Evolutionary conservation across 2,113 vertebrate genomes (phyloP).

Genomic region (Crotalus horridus): DNA sequence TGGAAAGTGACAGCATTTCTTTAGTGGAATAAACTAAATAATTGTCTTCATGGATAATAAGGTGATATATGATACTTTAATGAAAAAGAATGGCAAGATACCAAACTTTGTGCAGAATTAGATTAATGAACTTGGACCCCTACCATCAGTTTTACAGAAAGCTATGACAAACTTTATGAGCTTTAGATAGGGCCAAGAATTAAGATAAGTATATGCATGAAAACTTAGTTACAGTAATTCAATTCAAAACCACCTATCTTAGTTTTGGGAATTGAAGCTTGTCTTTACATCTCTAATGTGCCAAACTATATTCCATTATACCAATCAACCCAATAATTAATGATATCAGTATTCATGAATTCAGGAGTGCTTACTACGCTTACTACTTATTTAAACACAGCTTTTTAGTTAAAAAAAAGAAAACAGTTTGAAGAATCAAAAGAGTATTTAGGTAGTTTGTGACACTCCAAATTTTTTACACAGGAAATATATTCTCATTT

Average conservation of each 20-base stretch:
- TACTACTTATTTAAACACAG: background rate
- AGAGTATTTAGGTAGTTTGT: background rate
- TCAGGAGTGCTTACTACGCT: background rate
- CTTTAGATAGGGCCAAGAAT: background rate
- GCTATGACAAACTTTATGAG: background rate
- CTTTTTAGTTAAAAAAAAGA: background rate
- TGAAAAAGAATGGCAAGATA: background rate
- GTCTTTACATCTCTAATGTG: background rate
- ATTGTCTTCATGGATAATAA: background rate
- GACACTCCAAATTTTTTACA: background rate
- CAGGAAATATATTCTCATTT: background rate
- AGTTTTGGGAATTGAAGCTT: background rate
- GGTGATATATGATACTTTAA: background rate
- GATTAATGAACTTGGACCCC: background rate
- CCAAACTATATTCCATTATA: background rate
- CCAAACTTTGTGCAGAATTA: background rate
- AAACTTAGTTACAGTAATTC: background rate
- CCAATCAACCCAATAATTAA: background rate
- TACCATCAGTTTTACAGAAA: background rate
- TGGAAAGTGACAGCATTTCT: background rate
- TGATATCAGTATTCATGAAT: background rate
- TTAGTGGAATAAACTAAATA: background rate
- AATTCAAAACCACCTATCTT: background rate
- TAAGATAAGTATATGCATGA: background rate
- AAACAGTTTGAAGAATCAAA: background rate